Percentiles rank a stretch among this genome's conserved stretches.
Conservation (phyloP, 2,888 invertebrate species). For the Xanthia icteritia region DNA sequence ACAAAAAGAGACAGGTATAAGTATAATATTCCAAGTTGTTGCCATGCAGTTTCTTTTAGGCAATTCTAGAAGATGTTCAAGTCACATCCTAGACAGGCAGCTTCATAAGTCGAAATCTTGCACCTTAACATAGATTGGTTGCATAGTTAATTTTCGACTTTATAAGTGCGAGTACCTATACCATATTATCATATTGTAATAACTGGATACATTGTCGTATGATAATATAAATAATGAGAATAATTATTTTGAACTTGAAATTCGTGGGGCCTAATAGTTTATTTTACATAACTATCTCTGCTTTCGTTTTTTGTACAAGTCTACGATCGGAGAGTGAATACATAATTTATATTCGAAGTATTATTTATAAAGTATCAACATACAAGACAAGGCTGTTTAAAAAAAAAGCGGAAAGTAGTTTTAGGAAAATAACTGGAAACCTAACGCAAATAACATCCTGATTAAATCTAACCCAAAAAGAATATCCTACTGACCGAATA, state of each 20-base stretch:
- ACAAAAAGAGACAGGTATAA: constrained; percentile 70
- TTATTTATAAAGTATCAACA: background rate
- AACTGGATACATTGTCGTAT: constrained; percentile 38
- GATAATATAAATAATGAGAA: constrained; percentile 36
- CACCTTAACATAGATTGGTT: background rate
- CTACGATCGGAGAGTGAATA: background rate
- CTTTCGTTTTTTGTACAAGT: background rate
- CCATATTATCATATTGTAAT: constrained; percentile 9
- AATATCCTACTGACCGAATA: constrained; percentile 38
- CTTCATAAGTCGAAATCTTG: background rate
- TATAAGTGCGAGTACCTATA: background rate
- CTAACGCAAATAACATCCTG: constrained; percentile 10
- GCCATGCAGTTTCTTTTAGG: background rate
- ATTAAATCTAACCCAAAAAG: constrained; percentile 7
- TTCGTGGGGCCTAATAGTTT: constrained; percentile 15
- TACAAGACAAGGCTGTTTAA: background rate
- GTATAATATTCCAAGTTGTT: background rate
- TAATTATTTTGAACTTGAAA: constrained; percentile 44
- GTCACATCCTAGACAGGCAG: background rate
- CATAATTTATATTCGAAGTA: background rate
- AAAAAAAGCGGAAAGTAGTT: background rate
- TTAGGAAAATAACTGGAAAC: background rate
- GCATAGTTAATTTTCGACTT: background rate
- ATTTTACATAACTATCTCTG: constrained; percentile 1
- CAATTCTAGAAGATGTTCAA: background rate